Percentiles rank a stretch among this genome's conserved stretches.
Evolutionary conservation across 2,888 invertebrate genomes (phyloP).

Genomic region (Dasypogon diadema): DNA sequence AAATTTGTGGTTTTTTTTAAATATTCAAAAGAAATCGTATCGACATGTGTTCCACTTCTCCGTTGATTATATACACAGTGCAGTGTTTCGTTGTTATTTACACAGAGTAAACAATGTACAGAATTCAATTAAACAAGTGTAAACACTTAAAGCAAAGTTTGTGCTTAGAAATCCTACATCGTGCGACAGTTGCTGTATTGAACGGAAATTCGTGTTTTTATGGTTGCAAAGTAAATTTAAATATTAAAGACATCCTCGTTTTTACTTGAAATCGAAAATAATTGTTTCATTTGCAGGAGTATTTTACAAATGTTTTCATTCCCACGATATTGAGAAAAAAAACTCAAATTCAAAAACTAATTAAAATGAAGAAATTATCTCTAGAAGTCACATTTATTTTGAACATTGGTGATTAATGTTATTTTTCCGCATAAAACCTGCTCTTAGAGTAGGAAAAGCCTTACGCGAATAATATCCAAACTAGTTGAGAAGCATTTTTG

Average conservation of each 20-base stretch:
- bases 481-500: too few species aligned
- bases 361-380: too few species aligned
- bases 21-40: neutral
- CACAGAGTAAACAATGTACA: conserved; percentile 12
- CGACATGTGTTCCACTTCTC: conserved; percentile 10
- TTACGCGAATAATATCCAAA: too few species aligned
- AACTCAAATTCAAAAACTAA: too few species aligned
- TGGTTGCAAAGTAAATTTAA: neutral
- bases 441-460: too few species aligned
- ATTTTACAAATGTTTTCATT: too few species aligned
- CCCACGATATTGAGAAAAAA: too few species aligned
- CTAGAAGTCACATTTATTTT: too few species aligned
- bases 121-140: conserved; percentile 7
- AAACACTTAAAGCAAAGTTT: neutral
- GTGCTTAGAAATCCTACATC: neutral
- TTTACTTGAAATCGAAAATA: neutral
- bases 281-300: neutral
- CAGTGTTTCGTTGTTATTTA: conserved; percentile 32
- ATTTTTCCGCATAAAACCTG: too few species aligned
- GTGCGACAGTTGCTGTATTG: neutral
- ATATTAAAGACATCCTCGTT: neutral
- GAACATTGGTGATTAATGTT: too few species aligned
- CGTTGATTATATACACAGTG: conserved; percentile 31
- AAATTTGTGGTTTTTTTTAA: conserved; percentile 71
- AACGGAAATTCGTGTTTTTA: neutral